A percentile compares a stretch with the other conserved stretches of the same genome.
Conservation (phyloP, 2,113 vertebrate species). For the human (Homo sapiens) region DNA sequence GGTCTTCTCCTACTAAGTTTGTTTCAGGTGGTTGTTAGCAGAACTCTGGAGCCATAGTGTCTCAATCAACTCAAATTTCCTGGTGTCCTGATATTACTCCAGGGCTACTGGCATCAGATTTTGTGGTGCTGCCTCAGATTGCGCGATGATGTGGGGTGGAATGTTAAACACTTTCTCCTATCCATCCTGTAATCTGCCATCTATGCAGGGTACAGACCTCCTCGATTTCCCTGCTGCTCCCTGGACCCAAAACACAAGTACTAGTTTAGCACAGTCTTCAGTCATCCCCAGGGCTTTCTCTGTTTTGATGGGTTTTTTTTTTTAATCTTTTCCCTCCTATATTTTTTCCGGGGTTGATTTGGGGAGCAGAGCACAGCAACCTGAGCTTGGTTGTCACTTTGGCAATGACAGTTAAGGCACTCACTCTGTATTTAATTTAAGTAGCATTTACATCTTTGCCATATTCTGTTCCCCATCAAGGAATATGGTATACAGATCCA, state of each 20-base stretch:
- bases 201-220: neutral
- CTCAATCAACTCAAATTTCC: neutral
- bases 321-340: too few relatives aligned
- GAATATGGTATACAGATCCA: neutral
- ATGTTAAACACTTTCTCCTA: neutral
- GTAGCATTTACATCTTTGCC: neutral
- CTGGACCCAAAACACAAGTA: neutral
- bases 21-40: neutral
- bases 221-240: neutral
- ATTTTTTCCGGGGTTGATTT: too few relatives aligned
- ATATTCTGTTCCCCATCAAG: neutral
- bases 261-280: neutral
- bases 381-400: neutral
- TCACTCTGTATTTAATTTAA: neutral
- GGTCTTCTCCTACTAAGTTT: neutral
- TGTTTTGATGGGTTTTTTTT: too few relatives aligned
- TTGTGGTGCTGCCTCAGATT: neutral
- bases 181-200: neutral
- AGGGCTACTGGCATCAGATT: neutral
- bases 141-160: neutral
- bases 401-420: neutral
- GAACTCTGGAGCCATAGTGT: neutral
- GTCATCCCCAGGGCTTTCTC: too few relatives aligned
- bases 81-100: neutral
- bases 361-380: neutral